Evolutionary conservation across 2,888 invertebrate species (phyloP).

Genomic region (Oligia fasciuncula): DNA sequence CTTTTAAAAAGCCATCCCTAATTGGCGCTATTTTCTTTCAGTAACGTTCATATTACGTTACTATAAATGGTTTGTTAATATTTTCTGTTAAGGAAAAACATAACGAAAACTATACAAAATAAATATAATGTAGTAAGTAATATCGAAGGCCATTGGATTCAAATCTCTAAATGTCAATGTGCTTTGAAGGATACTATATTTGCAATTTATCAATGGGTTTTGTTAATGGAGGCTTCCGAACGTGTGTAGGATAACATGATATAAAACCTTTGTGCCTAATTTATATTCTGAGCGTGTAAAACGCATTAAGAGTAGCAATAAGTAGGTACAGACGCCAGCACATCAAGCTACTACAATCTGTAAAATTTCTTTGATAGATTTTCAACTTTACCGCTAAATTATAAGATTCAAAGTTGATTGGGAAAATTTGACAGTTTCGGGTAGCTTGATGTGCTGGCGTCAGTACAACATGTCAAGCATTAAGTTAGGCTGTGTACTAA

Average conservation of each 20-base stretch:
- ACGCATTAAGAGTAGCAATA: slow-evolving; percentile 48
- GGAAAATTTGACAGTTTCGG: too few species aligned
- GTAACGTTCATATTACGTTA: background rate
- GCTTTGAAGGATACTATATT: slow-evolving; percentile 38
- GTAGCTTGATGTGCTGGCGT: too few species aligned
- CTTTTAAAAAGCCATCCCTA: background rate
- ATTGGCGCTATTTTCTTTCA: background rate
- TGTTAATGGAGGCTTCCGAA: slow-evolving; percentile 43
- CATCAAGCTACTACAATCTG: too few species aligned
- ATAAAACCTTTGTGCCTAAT: slow-evolving; percentile 18
- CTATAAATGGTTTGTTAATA: background rate
- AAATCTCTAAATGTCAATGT: slow-evolving; percentile 27
- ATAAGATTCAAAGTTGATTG: too few species aligned
- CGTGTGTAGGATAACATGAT: slow-evolving; percentile 48
- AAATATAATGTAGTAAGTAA: background rate
- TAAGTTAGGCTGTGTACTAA: slow-evolving; percentile 26
- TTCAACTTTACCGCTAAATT: too few species aligned
- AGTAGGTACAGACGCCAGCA: background rate
- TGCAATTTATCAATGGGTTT: slow-evolving; percentile 57
- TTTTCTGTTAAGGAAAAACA: background rate
- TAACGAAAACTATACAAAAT: background rate
- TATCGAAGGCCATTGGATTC: slow-evolving; percentile 8
- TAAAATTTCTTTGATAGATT: too few species aligned
- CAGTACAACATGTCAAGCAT: slow-evolving; percentile 26
- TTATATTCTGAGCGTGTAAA: slow-evolving; percentile 41